These are phyloP conservation scores for Montipora efflorescens DNA, from an alignment of 64 coral and sea anemone species.

Conservation along the genomic window DNA sequence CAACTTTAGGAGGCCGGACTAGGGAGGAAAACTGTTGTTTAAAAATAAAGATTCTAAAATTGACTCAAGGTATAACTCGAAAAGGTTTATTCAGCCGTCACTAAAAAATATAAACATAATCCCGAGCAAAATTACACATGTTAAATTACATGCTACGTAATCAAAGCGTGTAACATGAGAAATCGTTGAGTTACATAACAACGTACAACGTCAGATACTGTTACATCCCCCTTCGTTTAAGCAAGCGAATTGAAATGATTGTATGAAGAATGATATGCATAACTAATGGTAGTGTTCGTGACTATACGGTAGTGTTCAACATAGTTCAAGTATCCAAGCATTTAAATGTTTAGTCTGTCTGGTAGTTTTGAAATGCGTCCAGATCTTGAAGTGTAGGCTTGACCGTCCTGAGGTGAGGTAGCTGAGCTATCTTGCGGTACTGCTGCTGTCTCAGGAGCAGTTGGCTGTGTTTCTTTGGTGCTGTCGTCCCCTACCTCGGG, in stretches of 20 bases:
- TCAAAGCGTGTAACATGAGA: not conserved
- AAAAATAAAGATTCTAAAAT: not conserved
- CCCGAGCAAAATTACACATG: not conserved
- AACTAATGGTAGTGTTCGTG: not conserved
- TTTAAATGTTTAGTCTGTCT: slow-evolving; percentile 50
- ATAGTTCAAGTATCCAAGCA: not conserved
- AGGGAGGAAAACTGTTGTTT: no score
- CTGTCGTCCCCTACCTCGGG: not conserved
- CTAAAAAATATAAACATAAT: not conserved
- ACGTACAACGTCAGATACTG: not conserved
- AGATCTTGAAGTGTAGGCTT: slow-evolving; percentile 38
- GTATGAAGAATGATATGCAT: slow-evolving; percentile 9
- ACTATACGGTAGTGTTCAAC: slow-evolving; percentile 8
- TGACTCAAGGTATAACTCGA: not conserved
- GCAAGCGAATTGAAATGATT: not conserved
- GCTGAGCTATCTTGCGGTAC: not conserved
- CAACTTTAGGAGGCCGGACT: no score
- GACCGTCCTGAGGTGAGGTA: slow-evolving; percentile 9
- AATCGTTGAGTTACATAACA: slow-evolving; percentile 3
- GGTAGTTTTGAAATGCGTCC: slow-evolving; percentile 40
- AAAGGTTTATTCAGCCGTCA: not conserved
- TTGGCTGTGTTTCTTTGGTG: slow-evolving; percentile 6
- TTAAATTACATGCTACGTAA: slow-evolving; percentile 6
- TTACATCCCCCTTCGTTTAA: not conserved
- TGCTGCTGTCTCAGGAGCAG: slow-evolving; percentile 5